These are phyloP conservation scores for Halcyon chelicuti DNA, from an alignment of 2,797 vertebrate species.

Conservation along the genomic window DNA sequence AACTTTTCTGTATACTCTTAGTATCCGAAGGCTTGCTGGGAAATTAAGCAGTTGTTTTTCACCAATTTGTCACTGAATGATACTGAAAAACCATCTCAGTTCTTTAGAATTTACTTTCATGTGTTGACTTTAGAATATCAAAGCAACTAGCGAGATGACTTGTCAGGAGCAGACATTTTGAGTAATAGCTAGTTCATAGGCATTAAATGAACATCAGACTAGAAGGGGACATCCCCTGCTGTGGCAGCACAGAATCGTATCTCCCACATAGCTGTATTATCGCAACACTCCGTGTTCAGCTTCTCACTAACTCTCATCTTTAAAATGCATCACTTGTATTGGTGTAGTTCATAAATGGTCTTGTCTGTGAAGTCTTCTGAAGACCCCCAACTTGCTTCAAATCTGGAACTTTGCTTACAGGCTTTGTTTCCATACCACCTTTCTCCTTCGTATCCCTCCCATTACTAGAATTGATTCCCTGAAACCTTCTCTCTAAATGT, in stretches of 20 bases:
- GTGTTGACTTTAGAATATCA: neutral
- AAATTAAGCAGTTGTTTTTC: neutral
- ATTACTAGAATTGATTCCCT: neutral
- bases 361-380: accelerated
- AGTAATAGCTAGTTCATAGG: constrained; percentile 11
- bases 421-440: neutral
- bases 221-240: neutral
- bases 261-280: neutral
- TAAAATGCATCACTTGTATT: neutral
- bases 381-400: neutral
- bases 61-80: neutral
- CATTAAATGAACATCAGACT: neutral
- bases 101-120: neutral
- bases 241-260: neutral
- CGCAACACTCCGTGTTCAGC: neutral
- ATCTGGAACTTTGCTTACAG: neutral
- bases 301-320: neutral
- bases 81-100: neutral
- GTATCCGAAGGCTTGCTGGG: neutral
- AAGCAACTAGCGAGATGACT: constrained; percentile 36
- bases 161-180: constrained; percentile 28
- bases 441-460: accelerated
- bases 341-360: neutral
- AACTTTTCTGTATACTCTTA: neutral
- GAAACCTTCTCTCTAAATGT: neutral